These are phyloP conservation scores for Oophaga sylvatica DNA, from an alignment of 2,797 vertebrate species.

Conservation along the genomic window DNA sequence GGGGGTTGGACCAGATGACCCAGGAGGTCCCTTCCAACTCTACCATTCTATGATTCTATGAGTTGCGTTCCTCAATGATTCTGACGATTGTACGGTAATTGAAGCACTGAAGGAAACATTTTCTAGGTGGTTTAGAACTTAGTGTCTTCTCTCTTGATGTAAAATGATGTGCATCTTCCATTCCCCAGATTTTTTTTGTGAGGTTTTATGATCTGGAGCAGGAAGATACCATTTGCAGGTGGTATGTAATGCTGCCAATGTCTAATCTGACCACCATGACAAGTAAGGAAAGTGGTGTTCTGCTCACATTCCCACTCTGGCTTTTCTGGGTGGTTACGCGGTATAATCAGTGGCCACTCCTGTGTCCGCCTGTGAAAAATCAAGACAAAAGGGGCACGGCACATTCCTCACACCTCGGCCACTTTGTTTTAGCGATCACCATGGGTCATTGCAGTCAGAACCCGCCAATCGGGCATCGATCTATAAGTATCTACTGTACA, in stretches of 20 bases:
- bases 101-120: background rate
- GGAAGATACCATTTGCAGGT: no score
- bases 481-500: no score
- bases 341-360: background rate
- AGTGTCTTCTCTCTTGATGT: background rate
- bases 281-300: background rate
- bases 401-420: no score
- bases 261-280: background rate
- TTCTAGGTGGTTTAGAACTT: no score
- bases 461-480: no score
- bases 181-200: background rate
- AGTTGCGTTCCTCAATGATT: background rate
- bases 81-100: background rate
- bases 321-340: background rate
- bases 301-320: background rate
- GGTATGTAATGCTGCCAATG: no score
- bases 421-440: no score
- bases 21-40: no score
- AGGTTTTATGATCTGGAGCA: background rate
- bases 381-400: no score
- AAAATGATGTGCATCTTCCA: background rate
- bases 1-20: no score
- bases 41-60: no score
- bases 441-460: no score
- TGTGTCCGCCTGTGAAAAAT: background rate